Evolutionary conservation across 2,113 vertebrate species (phyloP).

Genomic region (Lagenorhynchus albirostris): DNA sequence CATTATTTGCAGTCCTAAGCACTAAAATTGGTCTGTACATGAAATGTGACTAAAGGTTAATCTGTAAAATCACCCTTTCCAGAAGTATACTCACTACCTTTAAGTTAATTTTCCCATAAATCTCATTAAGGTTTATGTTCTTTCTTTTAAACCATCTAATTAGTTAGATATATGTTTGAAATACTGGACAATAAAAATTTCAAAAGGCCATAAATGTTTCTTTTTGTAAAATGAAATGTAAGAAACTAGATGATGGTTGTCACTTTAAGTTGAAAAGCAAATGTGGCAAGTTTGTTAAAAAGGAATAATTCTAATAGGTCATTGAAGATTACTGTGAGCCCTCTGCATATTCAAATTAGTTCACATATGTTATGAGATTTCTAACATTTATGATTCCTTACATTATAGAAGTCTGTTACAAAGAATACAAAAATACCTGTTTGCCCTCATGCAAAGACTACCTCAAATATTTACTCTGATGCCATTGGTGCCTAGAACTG

Average conservation of each 20-base stretch:
- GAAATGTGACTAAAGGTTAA: not conserved
- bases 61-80: not conserved
- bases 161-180: not conserved
- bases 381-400: not conserved
- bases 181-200: not conserved
- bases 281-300: not conserved
- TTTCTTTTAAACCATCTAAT: not conserved
- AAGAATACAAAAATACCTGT: not conserved
- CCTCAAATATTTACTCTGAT: not conserved
- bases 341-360: not conserved
- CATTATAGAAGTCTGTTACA: not conserved
- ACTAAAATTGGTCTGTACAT: not conserved
- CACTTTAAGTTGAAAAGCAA: not conserved
- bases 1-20: not conserved
- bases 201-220: not conserved
- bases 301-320: not conserved
- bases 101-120: not conserved
- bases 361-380: not conserved
- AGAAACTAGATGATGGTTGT: not conserved
- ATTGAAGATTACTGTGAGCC: not conserved
- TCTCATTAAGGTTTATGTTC: not conserved
- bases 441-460: not conserved
- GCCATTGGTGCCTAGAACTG: not conserved
- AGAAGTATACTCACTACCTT: not conserved
- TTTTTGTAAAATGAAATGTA: constrained; percentile 29